These are phyloP conservation scores for Heteromyza rotundicornis DNA, from an alignment of 2,888 invertebrate species.

Conservation along the genomic window DNA sequence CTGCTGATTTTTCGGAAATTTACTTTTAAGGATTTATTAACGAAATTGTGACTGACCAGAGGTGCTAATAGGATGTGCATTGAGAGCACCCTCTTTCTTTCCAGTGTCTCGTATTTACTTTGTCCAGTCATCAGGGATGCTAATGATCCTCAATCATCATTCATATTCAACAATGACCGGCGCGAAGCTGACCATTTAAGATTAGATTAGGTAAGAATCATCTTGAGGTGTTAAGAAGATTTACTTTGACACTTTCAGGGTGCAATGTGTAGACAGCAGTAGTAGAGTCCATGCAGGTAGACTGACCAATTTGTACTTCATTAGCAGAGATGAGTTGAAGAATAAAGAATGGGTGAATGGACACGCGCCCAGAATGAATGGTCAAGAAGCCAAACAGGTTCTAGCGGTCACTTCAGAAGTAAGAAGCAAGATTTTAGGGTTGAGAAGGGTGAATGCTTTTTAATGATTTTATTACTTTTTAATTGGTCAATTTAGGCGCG, in stretches of 20 bases:
- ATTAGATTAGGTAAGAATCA: not conserved
- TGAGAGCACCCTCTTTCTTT: not conserved
- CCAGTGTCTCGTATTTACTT: not conserved
- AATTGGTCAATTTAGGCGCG: too few species aligned
- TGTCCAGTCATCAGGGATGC: constrained; percentile 7
- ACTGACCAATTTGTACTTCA: not conserved
- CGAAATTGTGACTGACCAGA: not conserved
- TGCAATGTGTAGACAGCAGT: not conserved
- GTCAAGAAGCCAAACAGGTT: constrained; percentile 50
- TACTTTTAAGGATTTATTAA: too few species aligned
- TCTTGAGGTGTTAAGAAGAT: not conserved
- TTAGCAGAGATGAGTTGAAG: too few species aligned
- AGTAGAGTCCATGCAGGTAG: not conserved
- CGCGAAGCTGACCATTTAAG: not conserved
- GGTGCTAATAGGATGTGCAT: constrained; percentile 9
- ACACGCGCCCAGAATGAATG: constrained; percentile 13
- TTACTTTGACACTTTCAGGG: not conserved
- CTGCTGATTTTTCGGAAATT: not conserved
- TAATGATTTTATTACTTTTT: too few species aligned
- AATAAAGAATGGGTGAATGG: too few species aligned
- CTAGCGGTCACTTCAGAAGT: constrained; percentile 18
- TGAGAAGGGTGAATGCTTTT: too few species aligned
- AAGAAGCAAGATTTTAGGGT: too few species aligned
- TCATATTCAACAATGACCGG: not conserved
- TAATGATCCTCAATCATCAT: constrained; percentile 7